A percentile compares a stretch with the other conserved stretches of the same genome.
These are phyloP conservation scores for Megaptera novaeangliae DNA, from an alignment of 2,113 vertebrate genomes.

Conservation along the genomic window DNA sequence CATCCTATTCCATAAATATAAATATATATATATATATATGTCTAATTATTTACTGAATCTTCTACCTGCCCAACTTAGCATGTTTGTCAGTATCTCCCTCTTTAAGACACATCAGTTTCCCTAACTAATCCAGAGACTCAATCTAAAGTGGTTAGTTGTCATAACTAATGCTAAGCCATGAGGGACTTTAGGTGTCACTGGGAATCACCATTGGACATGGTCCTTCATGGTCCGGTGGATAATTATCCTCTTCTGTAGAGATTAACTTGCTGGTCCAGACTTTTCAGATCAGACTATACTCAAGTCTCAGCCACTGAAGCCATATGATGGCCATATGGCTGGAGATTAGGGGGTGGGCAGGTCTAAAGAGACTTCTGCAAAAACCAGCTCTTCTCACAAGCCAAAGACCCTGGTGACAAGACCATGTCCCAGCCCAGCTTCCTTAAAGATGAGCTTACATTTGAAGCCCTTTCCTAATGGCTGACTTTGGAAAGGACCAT, in stretches of 20 bases:
- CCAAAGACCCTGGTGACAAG: neutral
- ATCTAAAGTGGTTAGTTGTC: neutral
- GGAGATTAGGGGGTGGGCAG: neutral
- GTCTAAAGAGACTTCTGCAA: neutral
- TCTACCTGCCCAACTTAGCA: neutral
- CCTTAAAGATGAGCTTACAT: neutral
- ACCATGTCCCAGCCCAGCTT: neutral
- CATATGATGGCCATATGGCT: neutral
- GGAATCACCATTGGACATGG: neutral
- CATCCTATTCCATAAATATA: neutral
- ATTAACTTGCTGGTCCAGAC: neutral
- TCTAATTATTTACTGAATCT: neutral
- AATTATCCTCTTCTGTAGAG: neutral
- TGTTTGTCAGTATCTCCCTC: neutral
- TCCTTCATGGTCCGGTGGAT: rapidly evolving
- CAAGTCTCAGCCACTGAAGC: neutral
- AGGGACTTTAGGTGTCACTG: neutral
- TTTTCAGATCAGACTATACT: neutral
- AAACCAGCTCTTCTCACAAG: neutral
- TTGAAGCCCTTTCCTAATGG: neutral
- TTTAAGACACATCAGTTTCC: neutral
- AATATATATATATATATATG: too few species aligned
- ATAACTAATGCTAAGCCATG: rapidly evolving
- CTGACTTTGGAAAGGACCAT: neutral
- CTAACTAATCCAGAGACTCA: neutral